Evolutionary conservation across 1,140 invertebrate species (phyloP), one percentile per base, ranked within the genome.

Genomic region (Lasioglossum baleicum): DNA sequence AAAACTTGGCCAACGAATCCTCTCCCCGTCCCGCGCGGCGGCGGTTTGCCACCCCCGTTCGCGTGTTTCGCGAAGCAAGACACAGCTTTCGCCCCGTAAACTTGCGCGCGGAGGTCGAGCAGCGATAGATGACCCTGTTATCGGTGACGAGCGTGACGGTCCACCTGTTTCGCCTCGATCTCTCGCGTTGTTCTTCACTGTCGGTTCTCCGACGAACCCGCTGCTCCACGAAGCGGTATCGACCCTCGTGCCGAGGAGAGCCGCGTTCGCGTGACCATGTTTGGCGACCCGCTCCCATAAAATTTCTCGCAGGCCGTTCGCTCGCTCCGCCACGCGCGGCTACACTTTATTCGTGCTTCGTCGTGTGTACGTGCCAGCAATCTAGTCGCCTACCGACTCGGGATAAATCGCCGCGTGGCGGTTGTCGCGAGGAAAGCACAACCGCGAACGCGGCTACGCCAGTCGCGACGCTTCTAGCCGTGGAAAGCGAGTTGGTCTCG

Each of bases 201-300:
- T 48, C 1, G 10, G 2, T n/a, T 17, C 6, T 17, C 1, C 71
- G 8, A 22, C 3, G 22, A 10, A 5, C 48, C 48, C 15, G 35
- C 35, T 35, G 44, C 17, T 53, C 51, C 15, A 20, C 51, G 3
- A 68, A 66, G 56, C 56, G 40, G 4, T 63, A 48, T 68, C 60
- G 58, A 31, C 48, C 58, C n/a, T 10, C 44, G 44, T 48, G 56
- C 56, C 61, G 69, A 74, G 69, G 78, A 73, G 31, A 77, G 60
- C 53, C 75, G 79, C 69, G 63, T 56, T 51, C 79, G 71, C 65
- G 85, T 88, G 82, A 84, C 88, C 88, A 89, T 89, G 85, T 89
- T 88, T 85, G 88, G 88, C 74, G 85, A 89, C 83, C 63, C 82
- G 87, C 79, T 85, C 85, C 81, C 87, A 88, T 89, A 88, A 89